Conservation (phyloP, 1,140 invertebrate species). For the Papilio xuthus region DNA sequence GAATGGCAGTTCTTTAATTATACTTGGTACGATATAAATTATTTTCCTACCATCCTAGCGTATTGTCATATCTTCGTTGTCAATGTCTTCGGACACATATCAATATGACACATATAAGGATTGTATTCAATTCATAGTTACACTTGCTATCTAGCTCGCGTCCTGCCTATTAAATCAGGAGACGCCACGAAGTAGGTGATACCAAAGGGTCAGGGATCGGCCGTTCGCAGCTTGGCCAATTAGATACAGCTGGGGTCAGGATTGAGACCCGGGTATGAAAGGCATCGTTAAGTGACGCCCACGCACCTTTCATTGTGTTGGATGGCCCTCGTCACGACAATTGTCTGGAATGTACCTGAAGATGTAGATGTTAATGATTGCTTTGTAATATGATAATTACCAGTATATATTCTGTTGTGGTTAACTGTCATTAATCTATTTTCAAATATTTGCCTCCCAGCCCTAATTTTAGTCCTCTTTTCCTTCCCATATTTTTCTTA, state of each 20-base stretch:
- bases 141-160: constrained; percentile 20
- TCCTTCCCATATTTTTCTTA: no score
- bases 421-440: background rate
- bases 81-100: background rate
- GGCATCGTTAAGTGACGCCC: constrained; percentile 60
- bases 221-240: constrained; percentile 68
- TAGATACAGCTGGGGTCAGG: constrained; percentile 66
- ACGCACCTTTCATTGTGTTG: constrained; percentile 45
- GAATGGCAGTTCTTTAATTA: background rate
- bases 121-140: constrained; percentile 1
- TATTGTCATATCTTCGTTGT: background rate
- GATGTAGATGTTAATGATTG: background rate
- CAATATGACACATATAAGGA: constrained; percentile 5
- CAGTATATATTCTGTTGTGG: background rate
- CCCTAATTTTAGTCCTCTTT: no score
- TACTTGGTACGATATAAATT: background rate
- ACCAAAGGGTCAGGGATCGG: constrained; percentile 72
- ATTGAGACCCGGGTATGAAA: constrained; percentile 58
- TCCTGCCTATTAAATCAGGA: constrained; percentile 55
- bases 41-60: background rate
- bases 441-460: no score
- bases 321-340: constrained; percentile 22
- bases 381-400: background rate
- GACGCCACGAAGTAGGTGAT: constrained; percentile 58
- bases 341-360: constrained; percentile 9